These are phyloP conservation scores for Temnothorax nylanderi DNA, from an alignment of 1,140 invertebrate species.

Conservation along the genomic window DNA sequence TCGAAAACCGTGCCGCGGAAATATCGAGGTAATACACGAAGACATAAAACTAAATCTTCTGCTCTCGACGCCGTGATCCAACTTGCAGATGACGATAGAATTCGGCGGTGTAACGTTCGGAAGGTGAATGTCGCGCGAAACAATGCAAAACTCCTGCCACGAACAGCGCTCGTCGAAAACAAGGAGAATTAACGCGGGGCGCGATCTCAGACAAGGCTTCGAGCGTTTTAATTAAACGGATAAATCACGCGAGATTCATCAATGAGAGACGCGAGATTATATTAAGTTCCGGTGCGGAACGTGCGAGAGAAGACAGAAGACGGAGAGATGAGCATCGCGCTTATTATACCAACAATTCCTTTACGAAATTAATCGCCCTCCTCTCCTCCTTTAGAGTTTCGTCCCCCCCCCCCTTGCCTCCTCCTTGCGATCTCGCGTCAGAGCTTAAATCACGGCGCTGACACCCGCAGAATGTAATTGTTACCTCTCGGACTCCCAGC, in stretches of 20 bases:
- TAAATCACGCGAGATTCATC: conserved; percentile 62
- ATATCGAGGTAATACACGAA: conserved; percentile 28
- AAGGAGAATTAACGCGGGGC: conserved; percentile 17
- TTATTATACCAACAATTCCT: conserved; percentile 64
- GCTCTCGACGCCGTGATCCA: not conserved
- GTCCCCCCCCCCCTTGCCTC: not conserved
- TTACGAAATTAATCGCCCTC: conserved; percentile 63
- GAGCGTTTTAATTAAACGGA: conserved; percentile 60
- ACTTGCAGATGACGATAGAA: conserved; percentile 4
- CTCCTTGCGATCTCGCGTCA: conserved; percentile 8
- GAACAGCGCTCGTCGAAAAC: conserved; percentile 7
- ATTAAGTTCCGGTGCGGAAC: conserved; percentile 35
- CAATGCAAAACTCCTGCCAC: not conserved
- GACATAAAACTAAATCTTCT: conserved; percentile 31
- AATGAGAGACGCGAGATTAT: conserved; percentile 54
- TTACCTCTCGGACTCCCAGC: conserved; percentile 61
- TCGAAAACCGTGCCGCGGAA: conserved; percentile 8
- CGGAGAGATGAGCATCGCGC: conserved; percentile 33
- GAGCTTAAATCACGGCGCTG: conserved; percentile 71
- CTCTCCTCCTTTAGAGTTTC: conserved; percentile 10
- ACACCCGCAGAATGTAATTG: conserved; percentile 74
- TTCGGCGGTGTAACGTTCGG: conserved; percentile 1
- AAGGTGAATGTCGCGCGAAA: not conserved
- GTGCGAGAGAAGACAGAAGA: not conserved
- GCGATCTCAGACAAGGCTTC: conserved; percentile 20